These are phyloP conservation scores for Stichodactyla mertensii DNA, from an alignment of 64 coral and sea anemone species.

Conservation along the genomic window DNA sequence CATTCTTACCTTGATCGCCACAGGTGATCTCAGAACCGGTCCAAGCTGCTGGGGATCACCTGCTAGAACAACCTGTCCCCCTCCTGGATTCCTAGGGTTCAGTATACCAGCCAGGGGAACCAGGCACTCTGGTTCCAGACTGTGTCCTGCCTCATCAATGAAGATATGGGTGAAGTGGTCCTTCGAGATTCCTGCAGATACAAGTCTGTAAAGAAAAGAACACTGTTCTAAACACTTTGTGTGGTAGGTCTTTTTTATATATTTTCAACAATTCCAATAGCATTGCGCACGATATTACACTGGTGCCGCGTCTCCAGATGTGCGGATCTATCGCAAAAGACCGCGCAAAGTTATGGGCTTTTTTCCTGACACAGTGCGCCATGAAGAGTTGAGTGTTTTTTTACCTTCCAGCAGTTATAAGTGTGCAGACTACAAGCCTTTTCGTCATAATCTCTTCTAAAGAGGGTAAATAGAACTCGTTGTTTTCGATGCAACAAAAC, in stretches of 20 bases:
- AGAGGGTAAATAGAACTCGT: conserved; percentile 45
- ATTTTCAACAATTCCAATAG: too few relatives aligned
- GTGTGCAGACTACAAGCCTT: conserved; percentile 54
- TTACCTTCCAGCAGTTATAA: conserved; percentile 64
- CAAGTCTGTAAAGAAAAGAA: conserved; percentile 28
- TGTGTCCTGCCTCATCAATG: conserved; percentile 77
- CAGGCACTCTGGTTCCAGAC: conserved; percentile 63
- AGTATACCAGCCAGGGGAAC: conserved; percentile 67
- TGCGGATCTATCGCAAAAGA: too few relatives aligned
- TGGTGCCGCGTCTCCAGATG: too few relatives aligned
- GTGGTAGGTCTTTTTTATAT: too few relatives aligned
- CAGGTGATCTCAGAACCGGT: conserved; percentile 64
- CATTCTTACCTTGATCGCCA: conserved; percentile 63
- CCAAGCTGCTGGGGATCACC: conserved; percentile 80
- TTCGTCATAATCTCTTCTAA: conserved; percentile 50
- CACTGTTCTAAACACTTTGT: too few relatives aligned
- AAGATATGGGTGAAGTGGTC: conserved; percentile 73
- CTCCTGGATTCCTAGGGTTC: conserved; percentile 40
- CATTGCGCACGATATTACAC: too few relatives aligned
- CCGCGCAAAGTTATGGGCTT: background rate
- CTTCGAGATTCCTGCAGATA: conserved; percentile 43
- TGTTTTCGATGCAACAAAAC: conserved; percentile 10
- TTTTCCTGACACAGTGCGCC: too few relatives aligned
- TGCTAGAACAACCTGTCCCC: conserved; percentile 67
- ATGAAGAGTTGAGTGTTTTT: background rate